These are phyloP conservation scores for Schrankia costaestrigalis DNA, from an alignment of 2,888 invertebrate genomes.

Conservation along the genomic window DNA sequence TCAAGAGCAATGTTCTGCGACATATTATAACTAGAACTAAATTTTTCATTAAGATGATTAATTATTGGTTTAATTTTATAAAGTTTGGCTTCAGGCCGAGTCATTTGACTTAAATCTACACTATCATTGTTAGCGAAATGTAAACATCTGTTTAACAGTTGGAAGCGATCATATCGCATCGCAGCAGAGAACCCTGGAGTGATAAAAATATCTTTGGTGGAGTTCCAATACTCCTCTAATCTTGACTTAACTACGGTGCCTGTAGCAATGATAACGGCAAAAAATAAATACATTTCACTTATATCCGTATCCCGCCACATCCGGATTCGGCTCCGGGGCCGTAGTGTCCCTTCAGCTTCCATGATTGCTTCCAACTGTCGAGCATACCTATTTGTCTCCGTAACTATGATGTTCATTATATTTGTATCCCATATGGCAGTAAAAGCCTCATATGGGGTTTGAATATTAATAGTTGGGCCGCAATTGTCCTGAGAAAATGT, in stretches of 20 bases:
- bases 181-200: slow-evolving; percentile 5
- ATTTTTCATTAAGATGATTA: slow-evolving; percentile 3
- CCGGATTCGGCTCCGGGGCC: not conserved
- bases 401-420: not conserved
- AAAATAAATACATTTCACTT: not conserved
- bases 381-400: not conserved
- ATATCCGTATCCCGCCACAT: not conserved
- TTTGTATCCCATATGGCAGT: slow-evolving; percentile 5
- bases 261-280: not conserved
- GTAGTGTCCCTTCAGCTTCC: not conserved
- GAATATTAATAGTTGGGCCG: slow-evolving; percentile 23
- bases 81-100: not conserved
- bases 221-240: not conserved
- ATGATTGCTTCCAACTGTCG: not conserved
- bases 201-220: not conserved
- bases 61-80: not conserved
- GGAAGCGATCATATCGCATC: slow-evolving; percentile 14
- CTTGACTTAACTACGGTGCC: not conserved
- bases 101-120: not conserved
- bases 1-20: slow-evolving; percentile 24
- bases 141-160: slow-evolving; percentile 11
- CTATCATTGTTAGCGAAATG: slow-evolving; percentile 16
- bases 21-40: slow-evolving; percentile 12
- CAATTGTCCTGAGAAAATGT: too few relatives aligned
- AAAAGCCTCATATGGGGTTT: slow-evolving; percentile 9